These are phyloP conservation scores for Engystomops pustulosus DNA, from an alignment of 2,113 vertebrate species.

Conservation along the genomic window DNA sequence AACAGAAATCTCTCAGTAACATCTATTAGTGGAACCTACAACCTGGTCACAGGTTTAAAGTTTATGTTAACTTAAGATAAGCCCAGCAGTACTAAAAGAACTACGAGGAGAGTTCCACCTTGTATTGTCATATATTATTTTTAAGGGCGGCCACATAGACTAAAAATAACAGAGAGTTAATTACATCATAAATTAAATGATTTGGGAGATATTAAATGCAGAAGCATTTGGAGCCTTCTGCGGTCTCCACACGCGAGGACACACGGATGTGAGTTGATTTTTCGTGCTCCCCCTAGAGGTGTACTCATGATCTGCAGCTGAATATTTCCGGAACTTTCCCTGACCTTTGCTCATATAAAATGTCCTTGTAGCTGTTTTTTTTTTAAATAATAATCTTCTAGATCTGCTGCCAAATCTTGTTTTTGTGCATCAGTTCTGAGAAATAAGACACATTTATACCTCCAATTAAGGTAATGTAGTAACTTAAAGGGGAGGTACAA, in stretches of 20 bases:
- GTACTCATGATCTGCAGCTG: neutral
- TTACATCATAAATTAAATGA: neutral
- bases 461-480: too few species aligned
- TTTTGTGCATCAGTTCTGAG: neutral
- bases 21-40: neutral
- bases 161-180: neutral
- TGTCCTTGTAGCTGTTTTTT: neutral
- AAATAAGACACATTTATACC: neutral
- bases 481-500: too few species aligned
- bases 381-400: neutral
- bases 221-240: too few species aligned
- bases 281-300: neutral
- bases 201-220: neutral
- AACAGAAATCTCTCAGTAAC: neutral
- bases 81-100: neutral
- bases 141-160: neutral
- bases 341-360: neutral
- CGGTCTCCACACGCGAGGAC: neutral
- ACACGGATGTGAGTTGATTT: neutral
- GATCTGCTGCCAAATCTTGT: neutral
- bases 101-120: neutral
- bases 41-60: neutral
- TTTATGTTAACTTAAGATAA: slow-evolving; percentile 29
- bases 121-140: neutral
- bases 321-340: neutral